Evolutionary conservation across 2,888 invertebrate species (phyloP), one percentile per base, ranked within the genome.

Genomic region (Campaea margaritaria): DNA sequence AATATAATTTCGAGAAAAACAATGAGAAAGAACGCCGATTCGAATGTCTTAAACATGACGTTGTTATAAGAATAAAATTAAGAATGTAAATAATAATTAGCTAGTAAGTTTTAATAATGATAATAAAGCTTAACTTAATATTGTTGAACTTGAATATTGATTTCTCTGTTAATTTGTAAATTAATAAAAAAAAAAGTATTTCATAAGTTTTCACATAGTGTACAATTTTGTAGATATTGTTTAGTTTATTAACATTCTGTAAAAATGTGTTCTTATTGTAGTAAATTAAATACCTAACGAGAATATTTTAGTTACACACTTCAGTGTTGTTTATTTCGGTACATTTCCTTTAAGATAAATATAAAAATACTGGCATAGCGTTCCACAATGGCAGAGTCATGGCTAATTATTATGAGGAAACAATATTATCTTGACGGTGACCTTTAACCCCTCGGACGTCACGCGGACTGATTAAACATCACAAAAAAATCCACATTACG

Each of bases 191-290:
- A 27, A 76, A 86, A 83, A 76, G 73, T 88, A 85, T 80, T 81
- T 82, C 72, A 59, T 89, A 91, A 89, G 90, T 85, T 91, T 89
- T 90, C 87, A 89, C 85, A 83, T 93, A 91, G 88, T 93, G 93
- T 93, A 93, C 89, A 93, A 91, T 89, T 88, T 89, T 91, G 91
- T 93, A 92, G 90, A 93, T 91, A 92, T 82, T 86, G 79, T 86
- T 88, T 89, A 91, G 91, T 82, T 83, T 83, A 89, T 88, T 93
- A 93, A 93, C 92, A 93, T 91, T 91, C 86, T 93, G 92, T 93
- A 92, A 93, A 92, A 91, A 92, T 93, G 93, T 93, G 93, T 93
- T 93, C 93, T 93, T 93, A 92, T 85, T 82, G 77, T 93, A 93
- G 91, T 93, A 93, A 93, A 93, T 93, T 93, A 93, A 93, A 93